phyloP scores from a whole-genome alignment of 2,888 invertebrate genomes.

The Mesochorus sp. region DNA sequence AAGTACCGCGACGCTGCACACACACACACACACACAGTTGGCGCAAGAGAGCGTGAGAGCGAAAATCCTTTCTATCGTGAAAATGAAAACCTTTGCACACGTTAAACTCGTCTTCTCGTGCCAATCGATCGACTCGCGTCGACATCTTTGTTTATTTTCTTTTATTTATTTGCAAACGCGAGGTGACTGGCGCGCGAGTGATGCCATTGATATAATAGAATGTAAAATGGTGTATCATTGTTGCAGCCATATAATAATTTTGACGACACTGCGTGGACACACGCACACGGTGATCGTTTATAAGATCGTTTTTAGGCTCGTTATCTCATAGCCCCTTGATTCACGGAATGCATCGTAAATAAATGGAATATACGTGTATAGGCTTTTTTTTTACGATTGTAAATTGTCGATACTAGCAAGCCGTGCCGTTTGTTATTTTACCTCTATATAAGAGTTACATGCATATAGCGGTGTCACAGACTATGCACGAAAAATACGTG shows the following conservation, averaged over 20 bases:
- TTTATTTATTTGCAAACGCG: not conserved
- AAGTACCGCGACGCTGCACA: not conserved
- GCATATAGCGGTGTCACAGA: constrained; percentile 3
- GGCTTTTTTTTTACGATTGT: constrained; percentile 3
- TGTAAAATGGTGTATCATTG: not conserved
- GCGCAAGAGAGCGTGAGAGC: constrained; percentile 25
- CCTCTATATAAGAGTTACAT: not conserved
- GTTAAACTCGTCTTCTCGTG: not conserved
- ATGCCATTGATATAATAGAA: not conserved
- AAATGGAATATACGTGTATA: not conserved
- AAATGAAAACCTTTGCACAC: not conserved
- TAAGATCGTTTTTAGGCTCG: no score
- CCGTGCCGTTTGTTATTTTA: constrained; percentile 6
- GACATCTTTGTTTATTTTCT: no score
- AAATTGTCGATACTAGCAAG: constrained; percentile 5
- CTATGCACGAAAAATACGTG: constrained; percentile 38
- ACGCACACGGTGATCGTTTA: no score
- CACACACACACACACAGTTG: constrained; percentile 4
- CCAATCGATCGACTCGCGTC: not conserved
- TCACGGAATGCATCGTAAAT: constrained; percentile 9
- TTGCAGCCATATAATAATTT: not conserved
- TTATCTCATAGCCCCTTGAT: no score
- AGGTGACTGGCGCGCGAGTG: not conserved
- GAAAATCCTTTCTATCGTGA: constrained; percentile 12
- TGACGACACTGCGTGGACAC: not conserved